Percentiles rank a stretch among this genome's conserved stretches.
phyloP scores from a whole-genome alignment of 23 tunicate species.

The Diplosoma virens region DNA sequence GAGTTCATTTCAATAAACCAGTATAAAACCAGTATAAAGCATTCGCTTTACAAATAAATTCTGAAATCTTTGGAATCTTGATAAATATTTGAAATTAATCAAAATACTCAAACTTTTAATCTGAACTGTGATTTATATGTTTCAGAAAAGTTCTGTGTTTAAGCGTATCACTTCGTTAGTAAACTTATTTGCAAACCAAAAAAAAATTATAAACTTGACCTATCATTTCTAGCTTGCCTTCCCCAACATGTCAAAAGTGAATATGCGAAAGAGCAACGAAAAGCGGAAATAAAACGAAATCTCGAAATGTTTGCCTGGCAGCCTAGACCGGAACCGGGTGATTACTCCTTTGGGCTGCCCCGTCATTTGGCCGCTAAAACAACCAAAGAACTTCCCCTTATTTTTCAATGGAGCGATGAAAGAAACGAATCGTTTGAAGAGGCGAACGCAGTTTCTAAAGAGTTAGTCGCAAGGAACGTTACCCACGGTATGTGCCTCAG shows the following conservation, averaged over 20 bases:
- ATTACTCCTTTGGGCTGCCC: constrained; percentile 33
- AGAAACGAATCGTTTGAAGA: background rate
- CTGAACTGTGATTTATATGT: background rate
- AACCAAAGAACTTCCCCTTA: constrained; percentile 4
- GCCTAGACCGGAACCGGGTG: constrained; percentile 6
- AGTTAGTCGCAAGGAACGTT: background rate
- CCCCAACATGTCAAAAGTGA: constrained; percentile 26
- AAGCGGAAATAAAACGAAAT: constrained; percentile 27
- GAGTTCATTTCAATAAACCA: too few species aligned
- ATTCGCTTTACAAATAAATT: too few species aligned
- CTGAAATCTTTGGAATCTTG: too few species aligned
- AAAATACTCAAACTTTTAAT: too few species aligned
- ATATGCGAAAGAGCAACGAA: background rate
- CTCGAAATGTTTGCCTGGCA: constrained; percentile 31
- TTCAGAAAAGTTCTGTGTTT: background rate
- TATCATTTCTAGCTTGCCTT: background rate
- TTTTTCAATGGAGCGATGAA: constrained; percentile 5
- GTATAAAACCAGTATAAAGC: too few species aligned
- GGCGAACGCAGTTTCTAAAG: background rate
- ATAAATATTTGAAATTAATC: too few species aligned
- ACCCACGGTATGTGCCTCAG: background rate
- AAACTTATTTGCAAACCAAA: background rate
- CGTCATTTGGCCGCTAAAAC: constrained; percentile 26
- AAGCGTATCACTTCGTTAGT: too few species aligned
- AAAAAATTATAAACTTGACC: background rate